phyloP scores from a whole-genome alignment of 2,797 vertebrate genomes.

The Pipistrellus nathusii region DNA sequence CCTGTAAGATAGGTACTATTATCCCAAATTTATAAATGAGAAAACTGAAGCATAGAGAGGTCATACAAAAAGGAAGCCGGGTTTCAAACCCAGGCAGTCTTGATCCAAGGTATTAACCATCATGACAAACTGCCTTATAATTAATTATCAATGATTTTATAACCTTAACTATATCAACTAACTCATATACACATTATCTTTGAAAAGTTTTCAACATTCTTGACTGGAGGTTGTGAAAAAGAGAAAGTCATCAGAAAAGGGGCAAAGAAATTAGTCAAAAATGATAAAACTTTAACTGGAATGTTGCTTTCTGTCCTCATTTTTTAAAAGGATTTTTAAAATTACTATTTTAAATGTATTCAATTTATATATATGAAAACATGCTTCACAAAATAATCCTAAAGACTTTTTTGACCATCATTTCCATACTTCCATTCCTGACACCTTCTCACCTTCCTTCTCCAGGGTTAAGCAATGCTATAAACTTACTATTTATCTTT shows the following conservation, averaged over 20 bases:
- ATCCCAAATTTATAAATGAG: slow-evolving; percentile 5
- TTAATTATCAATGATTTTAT: neutral
- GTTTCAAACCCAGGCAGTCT: neutral
- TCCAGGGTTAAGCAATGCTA: neutral
- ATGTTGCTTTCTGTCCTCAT: slow-evolving; percentile 11
- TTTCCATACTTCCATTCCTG: neutral
- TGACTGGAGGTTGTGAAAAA: neutral
- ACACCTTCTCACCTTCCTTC: neutral
- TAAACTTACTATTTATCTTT: neutral
- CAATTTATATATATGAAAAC: neutral
- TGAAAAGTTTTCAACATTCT: slow-evolving; percentile 1
- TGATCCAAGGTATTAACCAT: neutral
- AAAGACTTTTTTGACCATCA: neutral
- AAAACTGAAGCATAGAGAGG: neutral
- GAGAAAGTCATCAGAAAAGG: slow-evolving; percentile 17
- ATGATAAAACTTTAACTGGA: slow-evolving; percentile 17
- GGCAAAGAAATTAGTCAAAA: neutral
- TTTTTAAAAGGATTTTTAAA: slow-evolving; percentile 1
- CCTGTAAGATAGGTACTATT: neutral
- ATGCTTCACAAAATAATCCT: neutral
- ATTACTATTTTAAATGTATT: slow-evolving; percentile 30
- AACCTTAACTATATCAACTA: neutral
- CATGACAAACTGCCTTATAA: neutral
- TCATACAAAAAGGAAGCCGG: neutral
- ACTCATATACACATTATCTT: neutral